Evolutionary conservation across 2,888 invertebrate genomes (phyloP), one percentile per base, ranked within the genome.

Genomic region (Diachrysia chrysitis): DNA sequence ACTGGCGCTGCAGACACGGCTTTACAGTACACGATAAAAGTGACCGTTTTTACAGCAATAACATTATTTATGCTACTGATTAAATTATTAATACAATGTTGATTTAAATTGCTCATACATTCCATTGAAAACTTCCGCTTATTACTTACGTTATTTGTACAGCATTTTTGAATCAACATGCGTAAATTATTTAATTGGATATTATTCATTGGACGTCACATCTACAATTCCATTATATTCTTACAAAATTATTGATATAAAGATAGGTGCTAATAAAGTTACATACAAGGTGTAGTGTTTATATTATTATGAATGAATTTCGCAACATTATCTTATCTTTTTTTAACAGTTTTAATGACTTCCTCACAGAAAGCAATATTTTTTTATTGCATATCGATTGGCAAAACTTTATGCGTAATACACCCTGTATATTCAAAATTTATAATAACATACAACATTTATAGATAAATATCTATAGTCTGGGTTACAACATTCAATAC

Each of bases 201-300:
- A 79, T 79, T 70, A 78, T 70, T 73, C 70, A 83, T 67, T 89
- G 89, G 90, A 90, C 90, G 89, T 73, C 81, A 89, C 84, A 77
- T 63, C 89, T 89, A 89, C 83, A 85, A 86, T 87, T 87, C 80
- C 81, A 70, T 83, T 79, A 66, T 72, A 73, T 71, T 73, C 68
- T 75, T 72, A 67, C 57, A 58, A 75, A 73, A 73, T 67, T 76
- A 81, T n/a, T 70, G 73, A 69, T 64, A 53, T n/a, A 58, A 65
- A 29, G 62, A 71, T 59, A 74, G 46, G 63, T 76, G 61, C 71
- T 76, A 67, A 72, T 73, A 79, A 67, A 71, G 56, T 65, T 60
- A 76, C 74, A 84, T 82, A 84, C 76, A 82, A 79, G 77, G 81
- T 82, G 79, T 76, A 73, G 63, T 73, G 59, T 10, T 59, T 68